These are phyloP conservation scores for Chrysomela aeneicollis DNA, from an alignment of 2,888 invertebrate genomes.

Conservation along the genomic window DNA sequence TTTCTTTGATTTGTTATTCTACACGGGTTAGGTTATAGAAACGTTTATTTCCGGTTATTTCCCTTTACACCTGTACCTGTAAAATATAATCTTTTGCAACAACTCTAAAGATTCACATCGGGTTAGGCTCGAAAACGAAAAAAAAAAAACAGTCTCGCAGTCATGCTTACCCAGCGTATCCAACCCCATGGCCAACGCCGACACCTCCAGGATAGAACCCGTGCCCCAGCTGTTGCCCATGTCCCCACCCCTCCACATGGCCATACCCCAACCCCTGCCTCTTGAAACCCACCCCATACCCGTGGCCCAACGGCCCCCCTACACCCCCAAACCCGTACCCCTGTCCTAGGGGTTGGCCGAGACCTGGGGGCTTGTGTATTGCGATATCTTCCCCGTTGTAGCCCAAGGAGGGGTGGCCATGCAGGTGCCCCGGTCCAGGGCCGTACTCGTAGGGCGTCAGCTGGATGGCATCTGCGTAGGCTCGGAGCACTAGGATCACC, in stretches of 20 bases:
- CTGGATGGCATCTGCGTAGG: not conserved
- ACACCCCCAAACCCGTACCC: no score
- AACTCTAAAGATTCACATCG: no score
- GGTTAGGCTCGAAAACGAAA: no score
- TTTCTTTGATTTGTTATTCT: no score
- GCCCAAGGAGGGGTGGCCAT: slow-evolving; percentile 13
- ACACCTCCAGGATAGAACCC: slow-evolving; percentile 12
- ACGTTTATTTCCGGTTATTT: no score
- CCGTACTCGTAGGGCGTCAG: slow-evolving; percentile 20
- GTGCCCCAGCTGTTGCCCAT: slow-evolving; percentile 46
- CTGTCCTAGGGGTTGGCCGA: no score
- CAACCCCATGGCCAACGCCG: slow-evolving; percentile 49
- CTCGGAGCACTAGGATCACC: not conserved
- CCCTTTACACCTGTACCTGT: no score
- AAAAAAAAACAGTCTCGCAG: no score
- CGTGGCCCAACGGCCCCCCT: not conserved
- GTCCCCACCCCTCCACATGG: not conserved
- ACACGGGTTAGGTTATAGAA: no score
- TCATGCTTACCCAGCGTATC: not conserved
- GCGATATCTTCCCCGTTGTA: not conserved
- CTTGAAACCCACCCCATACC: not conserved
- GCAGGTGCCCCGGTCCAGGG: slow-evolving; percentile 15
- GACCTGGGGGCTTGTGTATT: not conserved
- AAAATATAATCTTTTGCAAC: no score
- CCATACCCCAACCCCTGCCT: slow-evolving; percentile 2